A percentile compares a stretch with the other conserved stretches of the same genome.
These are phyloP conservation scores for Sipha maydis DNA, from an alignment of 2,888 invertebrate species.

Conservation along the genomic window DNA sequence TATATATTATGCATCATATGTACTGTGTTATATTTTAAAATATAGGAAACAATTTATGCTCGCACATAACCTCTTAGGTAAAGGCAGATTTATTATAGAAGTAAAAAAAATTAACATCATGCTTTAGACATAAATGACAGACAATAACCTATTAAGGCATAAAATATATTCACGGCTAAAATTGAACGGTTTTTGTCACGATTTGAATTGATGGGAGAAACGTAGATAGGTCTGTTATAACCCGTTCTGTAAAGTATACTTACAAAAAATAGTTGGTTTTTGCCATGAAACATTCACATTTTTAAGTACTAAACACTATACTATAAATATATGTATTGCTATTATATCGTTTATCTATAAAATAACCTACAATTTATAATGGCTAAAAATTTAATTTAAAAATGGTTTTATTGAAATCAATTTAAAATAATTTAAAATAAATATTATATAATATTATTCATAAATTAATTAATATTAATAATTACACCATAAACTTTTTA, in stretches of 20 bases:
- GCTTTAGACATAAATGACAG: background rate
- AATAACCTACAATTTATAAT: no score
- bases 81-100: background rate
- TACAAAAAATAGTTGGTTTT: no score
- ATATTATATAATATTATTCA: no score
- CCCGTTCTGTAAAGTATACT: background rate
- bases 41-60: constrained; percentile 36
- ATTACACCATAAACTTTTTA: no score
- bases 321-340: no score
- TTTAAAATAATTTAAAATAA: no score
- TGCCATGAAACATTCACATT: no score
- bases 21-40: background rate
- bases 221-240: background rate
- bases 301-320: no score
- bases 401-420: no score
- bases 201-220: constrained; percentile 17
- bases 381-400: no score
- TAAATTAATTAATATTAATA: no score
- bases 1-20: background rate
- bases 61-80: background rate
- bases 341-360: no score
- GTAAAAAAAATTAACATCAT: background rate
- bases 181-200: constrained; percentile 20
- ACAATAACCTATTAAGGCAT: background rate
- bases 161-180: constrained; percentile 1